Conservation (phyloP, 2,113 vertebrate species). For the Xiphorhynchus elegans region DNA sequence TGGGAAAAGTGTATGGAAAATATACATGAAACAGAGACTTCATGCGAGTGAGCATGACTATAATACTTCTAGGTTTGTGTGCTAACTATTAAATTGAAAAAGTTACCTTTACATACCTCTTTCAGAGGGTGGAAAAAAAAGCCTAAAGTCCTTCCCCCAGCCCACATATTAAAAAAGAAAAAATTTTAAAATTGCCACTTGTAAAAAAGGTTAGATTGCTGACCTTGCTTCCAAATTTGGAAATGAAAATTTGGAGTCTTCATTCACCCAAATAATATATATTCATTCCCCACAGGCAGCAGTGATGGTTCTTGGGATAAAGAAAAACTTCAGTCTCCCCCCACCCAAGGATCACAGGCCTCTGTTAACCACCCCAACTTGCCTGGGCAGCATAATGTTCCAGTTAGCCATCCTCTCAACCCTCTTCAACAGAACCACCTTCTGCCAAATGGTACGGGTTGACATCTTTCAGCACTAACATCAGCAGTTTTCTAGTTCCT, state of each 20-base stretch:
- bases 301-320: constrained; percentile 82
- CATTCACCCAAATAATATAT: constrained; percentile 73
- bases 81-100: not conserved
- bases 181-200: not conserved
- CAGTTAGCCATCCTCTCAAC: constrained; percentile 78
- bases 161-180: not conserved
- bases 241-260: constrained; percentile 58
- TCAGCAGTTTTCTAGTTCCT: constrained; percentile 29
- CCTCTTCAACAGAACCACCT: constrained; percentile 78
- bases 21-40: not conserved
- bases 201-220: constrained; percentile 12
- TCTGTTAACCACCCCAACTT: constrained; percentile 72
- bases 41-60: not conserved
- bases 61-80: not conserved
- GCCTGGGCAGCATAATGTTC: constrained; percentile 73
- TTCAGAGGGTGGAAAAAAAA: not conserved
- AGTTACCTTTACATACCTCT: not conserved
- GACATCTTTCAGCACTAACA: constrained; percentile 69
- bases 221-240: constrained; percentile 52
- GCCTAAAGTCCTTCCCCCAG: not conserved
- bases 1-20: not conserved
- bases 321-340: constrained; percentile 74
- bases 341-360: constrained; percentile 71
- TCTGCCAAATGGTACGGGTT: constrained; percentile 78
- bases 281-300: constrained; percentile 80